phyloP scores from a whole-genome alignment of 1,140 invertebrate genomes.

The Coptotermes formosanus region DNA sequence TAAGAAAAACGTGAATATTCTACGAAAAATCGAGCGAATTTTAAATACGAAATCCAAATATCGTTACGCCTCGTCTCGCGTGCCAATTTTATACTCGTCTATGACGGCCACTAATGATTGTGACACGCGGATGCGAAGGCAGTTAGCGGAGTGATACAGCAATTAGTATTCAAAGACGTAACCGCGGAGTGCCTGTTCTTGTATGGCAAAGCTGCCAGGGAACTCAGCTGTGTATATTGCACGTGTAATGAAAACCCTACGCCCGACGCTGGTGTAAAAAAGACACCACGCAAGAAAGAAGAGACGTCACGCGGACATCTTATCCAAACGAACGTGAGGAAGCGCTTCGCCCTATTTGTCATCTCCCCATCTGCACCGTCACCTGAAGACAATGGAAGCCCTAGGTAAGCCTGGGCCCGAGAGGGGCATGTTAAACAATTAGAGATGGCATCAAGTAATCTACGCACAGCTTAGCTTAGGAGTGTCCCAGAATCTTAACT shows the following conservation, averaged over 20 bases:
- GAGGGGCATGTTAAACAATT: background rate
- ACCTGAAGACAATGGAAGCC: background rate
- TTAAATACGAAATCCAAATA: background rate
- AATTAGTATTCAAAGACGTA: background rate
- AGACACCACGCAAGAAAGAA: background rate
- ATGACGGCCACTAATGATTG: background rate
- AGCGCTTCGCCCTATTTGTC: background rate
- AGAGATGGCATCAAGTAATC: background rate
- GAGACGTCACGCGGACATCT: background rate
- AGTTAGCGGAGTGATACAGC: background rate
- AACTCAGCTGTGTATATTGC: background rate
- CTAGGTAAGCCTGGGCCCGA: background rate
- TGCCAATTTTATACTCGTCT: background rate
- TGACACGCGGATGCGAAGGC: background rate
- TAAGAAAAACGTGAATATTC: too few relatives aligned
- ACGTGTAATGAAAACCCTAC: background rate
- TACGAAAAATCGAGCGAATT: too few relatives aligned
- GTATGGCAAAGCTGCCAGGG: background rate
- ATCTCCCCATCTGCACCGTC: background rate
- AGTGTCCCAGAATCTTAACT: background rate
- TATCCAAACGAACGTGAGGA: background rate
- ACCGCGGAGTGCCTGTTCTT: background rate
- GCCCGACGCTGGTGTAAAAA: background rate
- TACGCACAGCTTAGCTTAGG: background rate
- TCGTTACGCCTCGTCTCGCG: background rate